phyloP scores from a whole-genome alignment of 2,113 vertebrate genomes.

The Calypte anna region DNA sequence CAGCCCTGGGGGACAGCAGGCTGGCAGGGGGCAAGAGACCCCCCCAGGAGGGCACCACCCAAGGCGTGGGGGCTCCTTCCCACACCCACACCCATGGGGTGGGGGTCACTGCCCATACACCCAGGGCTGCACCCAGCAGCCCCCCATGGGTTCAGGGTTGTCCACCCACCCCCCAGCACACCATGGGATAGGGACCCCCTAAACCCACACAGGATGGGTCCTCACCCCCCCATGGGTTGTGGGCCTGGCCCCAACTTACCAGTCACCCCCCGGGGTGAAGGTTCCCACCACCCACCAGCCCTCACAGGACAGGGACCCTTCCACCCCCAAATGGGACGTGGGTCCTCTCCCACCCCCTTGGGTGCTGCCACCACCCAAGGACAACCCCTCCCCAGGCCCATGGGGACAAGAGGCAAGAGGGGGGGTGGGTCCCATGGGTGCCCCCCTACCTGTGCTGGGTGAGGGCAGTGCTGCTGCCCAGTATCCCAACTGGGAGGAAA shows the following conservation, averaged over 20 bases:
- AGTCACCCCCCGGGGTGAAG: not conserved
- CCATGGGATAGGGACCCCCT: too few relatives aligned
- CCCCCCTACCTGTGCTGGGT: slow-evolving; percentile 78
- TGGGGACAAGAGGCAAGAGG: not conserved
- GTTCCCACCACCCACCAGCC: not conserved
- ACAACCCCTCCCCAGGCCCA: not conserved
- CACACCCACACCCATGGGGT: too few relatives aligned
- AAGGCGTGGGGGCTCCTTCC: too few relatives aligned
- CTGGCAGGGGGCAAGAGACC: not conserved
- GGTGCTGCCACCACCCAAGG: not conserved
- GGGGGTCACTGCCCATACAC: too few relatives aligned
- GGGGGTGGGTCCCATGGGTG: not conserved
- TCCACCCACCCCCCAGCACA: too few relatives aligned
- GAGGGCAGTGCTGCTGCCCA: slow-evolving; percentile 92
- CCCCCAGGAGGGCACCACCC: too few relatives aligned
- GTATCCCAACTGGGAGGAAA: slow-evolving; percentile 88
- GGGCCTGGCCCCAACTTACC: not conserved
- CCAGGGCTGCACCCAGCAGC: not conserved
- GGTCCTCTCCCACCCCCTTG: too few relatives aligned
- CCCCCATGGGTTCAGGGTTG: not conserved
- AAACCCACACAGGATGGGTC: too few relatives aligned
- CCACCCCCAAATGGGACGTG: too few relatives aligned
- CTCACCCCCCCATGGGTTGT: too few relatives aligned
- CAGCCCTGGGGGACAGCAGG: slow-evolving; percentile 74
- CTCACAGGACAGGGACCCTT: not conserved